Evolutionary conservation across 2,797 vertebrate species (phyloP).

Genomic region (Peromyscus attwateri): DNA sequence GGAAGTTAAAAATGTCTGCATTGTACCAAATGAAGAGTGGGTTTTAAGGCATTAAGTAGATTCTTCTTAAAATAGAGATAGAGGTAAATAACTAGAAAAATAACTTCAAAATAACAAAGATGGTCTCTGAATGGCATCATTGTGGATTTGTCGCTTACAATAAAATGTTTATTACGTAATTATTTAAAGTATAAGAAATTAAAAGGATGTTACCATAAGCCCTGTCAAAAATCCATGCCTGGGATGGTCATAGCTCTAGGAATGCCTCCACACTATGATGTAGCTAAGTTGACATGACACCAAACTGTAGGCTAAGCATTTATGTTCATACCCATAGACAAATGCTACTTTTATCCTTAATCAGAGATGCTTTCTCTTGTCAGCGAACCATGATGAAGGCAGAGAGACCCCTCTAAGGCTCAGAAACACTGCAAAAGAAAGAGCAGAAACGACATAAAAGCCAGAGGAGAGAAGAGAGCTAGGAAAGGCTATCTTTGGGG

Average conservation of each 20-base stretch:
- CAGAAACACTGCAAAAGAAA: not conserved
- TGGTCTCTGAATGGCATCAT: not conserved
- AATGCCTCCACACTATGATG: too few relatives aligned
- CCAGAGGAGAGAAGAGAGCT: not conserved
- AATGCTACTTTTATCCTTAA: not conserved
- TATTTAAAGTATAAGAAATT: not conserved
- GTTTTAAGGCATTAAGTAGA: not conserved
- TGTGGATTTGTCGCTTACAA: constrained; percentile 6
- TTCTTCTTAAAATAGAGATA: not conserved
- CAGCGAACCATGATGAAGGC: not conserved
- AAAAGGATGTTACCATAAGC: not conserved
- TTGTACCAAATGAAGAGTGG: not conserved
- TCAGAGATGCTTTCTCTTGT: not conserved
- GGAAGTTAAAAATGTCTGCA: not conserved
- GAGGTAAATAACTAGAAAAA: not conserved
- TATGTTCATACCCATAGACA: not conserved
- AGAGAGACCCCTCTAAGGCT: not conserved
- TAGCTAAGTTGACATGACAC: not conserved
- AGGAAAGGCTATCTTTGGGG: not conserved
- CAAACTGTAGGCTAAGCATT: not conserved
- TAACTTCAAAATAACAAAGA: constrained; percentile 24
- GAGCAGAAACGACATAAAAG: not conserved
- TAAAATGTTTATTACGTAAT: constrained; percentile 34
- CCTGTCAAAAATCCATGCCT: not conserved
- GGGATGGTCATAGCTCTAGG: not conserved